Base-by-base conservation (phyloP, 2,888 invertebrate genomes). In the Carcina quercana region DNA sequence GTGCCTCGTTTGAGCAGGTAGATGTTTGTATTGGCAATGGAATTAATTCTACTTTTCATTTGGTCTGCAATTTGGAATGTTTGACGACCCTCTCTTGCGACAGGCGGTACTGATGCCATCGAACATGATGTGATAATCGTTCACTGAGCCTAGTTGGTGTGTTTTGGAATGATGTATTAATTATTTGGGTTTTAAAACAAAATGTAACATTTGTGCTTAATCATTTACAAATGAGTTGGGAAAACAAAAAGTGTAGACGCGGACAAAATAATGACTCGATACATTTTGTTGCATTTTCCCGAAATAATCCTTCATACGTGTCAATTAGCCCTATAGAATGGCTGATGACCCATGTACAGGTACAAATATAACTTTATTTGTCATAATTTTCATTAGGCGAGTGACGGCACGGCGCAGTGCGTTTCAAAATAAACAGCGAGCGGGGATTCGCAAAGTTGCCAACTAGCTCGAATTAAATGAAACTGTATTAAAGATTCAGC, bases 401-500 rank as follows among this genome's bases (percentile, higher is more conserved):
- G n/a, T n/a, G n/a, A n/a, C n/a, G n/a, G n/a, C n/a, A n/a, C n/a
- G n/a, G n/a, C n/a, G 36, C 40, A 48, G 56, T 50, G 51, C 42
- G 50, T 62, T 64, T 57, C 54, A 65, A 65, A 71, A 68, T 61
- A 69, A 75, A 71, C 69, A 67, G 50, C 42, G 51, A 54, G 40
- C 47, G 12, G n/a, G n/a, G 53, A 55, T 55, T 53, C 50, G 47
- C 40, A 45, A 59, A 69, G 65, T 72, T 64, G 48, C 56, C 59
- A 71, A 72, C 66, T 74, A 74, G 64, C 61, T 63, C 51, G 61
- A 68, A 75, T 79, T 82, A 80, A 80, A 78, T 66, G 74, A 73
- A 79, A 75, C 64, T 70, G 55, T 72, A 76, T 83, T 73, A 82
- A 83, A 78, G 68, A 83, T 83, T 76, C 79, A 83, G 51, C 39